Evolutionary conservation across 2,888 invertebrate genomes (phyloP).

Genomic region (Gisinianus flammeolus): DNA sequence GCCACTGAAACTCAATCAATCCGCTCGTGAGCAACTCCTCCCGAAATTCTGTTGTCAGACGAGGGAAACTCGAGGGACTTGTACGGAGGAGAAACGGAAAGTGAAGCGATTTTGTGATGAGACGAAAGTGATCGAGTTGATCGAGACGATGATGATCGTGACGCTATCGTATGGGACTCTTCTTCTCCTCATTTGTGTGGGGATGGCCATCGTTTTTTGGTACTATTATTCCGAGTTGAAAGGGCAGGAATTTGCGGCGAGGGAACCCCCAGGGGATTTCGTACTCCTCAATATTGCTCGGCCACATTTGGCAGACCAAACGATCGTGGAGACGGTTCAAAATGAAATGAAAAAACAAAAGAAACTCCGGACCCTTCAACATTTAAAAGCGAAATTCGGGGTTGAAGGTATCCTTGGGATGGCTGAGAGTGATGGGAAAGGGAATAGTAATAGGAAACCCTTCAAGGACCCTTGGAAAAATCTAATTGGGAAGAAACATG

Average conservation of each 20-base stretch:
- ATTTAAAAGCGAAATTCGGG: too few relatives aligned
- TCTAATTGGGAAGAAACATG: too few relatives aligned
- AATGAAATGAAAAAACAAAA: background rate
- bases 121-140: background rate
- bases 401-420: too few relatives aligned
- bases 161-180: background rate
- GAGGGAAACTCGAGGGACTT: background rate
- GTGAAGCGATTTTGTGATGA: background rate
- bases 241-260: background rate
- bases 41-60: background rate
- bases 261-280: slow-evolving; percentile 27
- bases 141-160: background rate
- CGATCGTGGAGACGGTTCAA: background rate
- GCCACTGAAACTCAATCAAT: background rate
- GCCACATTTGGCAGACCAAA: background rate
- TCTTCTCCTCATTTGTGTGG: background rate
- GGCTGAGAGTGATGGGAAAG: too few relatives aligned
- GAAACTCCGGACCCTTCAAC: too few relatives aligned
- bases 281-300: background rate
- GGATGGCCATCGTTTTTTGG: slow-evolving; percentile 28
- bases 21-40: background rate
- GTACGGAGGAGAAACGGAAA: background rate
- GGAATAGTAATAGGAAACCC: too few relatives aligned
- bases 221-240: slow-evolving; percentile 33
- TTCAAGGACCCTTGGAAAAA: too few relatives aligned